Percentiles rank a stretch among this genome's conserved stretches.
These are phyloP conservation scores for Muraenolepis orangiensis DNA, from an alignment of 2,797 vertebrate species.

Conservation along the genomic window DNA sequence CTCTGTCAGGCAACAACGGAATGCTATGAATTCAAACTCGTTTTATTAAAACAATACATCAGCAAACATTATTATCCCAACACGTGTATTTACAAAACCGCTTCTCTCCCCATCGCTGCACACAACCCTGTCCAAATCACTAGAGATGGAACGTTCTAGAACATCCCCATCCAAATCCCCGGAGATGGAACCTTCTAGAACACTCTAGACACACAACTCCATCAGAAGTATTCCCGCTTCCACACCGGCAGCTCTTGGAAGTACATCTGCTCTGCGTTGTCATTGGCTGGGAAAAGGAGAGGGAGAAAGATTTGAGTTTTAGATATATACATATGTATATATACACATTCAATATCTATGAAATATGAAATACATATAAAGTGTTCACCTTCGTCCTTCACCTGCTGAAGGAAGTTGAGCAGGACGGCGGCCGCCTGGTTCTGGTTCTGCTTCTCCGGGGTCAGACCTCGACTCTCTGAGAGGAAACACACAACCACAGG, in stretches of 20 bases:
- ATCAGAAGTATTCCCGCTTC: conserved; percentile 76
- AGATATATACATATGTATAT: neutral
- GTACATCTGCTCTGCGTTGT: conserved; percentile 66
- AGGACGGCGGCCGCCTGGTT: conserved; percentile 79
- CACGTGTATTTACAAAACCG: conserved; percentile 48
- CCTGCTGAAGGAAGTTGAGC: conserved; percentile 78
- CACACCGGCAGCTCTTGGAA: conserved; percentile 73
- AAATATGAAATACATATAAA: too few relatives aligned
- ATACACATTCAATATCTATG: too few relatives aligned
- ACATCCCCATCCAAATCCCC: too few relatives aligned
- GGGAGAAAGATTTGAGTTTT: neutral
- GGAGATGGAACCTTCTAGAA: too few relatives aligned
- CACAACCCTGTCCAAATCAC: too few relatives aligned
- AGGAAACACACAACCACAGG: conserved; percentile 35
- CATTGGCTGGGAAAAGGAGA: conserved; percentile 51
- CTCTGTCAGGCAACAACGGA: neutral
- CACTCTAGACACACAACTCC: neutral
- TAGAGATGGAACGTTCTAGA: too few relatives aligned
- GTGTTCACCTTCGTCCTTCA: conserved; percentile 76
- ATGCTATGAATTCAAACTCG: conserved; percentile 53
- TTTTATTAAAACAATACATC: conserved; percentile 67
- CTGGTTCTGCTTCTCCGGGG: conserved; percentile 77
- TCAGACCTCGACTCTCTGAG: conserved; percentile 84
- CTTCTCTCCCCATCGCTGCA: neutral
- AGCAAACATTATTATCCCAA: conserved; percentile 31